phyloP scores from a whole-genome alignment of 1,140 invertebrate species.

The Temnothorax nylanderi region DNA sequence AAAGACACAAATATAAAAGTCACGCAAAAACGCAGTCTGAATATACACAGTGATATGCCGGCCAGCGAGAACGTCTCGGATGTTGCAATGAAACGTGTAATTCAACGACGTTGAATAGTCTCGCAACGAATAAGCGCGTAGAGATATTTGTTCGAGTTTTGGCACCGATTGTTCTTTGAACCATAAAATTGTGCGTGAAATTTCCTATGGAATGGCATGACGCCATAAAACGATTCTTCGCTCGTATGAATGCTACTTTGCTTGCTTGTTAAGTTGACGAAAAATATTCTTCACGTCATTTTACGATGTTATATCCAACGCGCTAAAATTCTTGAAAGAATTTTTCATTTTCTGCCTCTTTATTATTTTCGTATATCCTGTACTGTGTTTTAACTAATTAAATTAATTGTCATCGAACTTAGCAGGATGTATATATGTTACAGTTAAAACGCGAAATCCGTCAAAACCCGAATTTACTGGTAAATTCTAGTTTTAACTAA shows the following conservation, averaged over 20 bases:
- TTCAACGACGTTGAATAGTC: constrained; percentile 17
- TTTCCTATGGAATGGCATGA: neutral
- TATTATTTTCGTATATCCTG: neutral
- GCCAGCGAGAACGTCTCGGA: neutral
- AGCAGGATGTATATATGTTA: neutral
- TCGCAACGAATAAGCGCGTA: neutral
- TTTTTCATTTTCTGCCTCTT: neutral
- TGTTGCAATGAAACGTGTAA: constrained; percentile 17
- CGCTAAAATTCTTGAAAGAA: neutral
- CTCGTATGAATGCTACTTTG: neutral
- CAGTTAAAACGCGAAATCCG: no score
- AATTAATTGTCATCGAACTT: neutral
- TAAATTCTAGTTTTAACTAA: no score
- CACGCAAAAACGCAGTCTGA: neutral
- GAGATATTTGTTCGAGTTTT: constrained; percentile 11
- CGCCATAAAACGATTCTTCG: constrained; percentile 24
- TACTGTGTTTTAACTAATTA: neutral
- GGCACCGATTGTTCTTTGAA: constrained; percentile 7
- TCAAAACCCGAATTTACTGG: no score
- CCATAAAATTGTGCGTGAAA: neutral
- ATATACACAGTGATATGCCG: neutral
- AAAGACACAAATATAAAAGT: constrained; percentile 8
- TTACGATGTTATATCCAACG: neutral
- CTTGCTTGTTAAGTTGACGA: neutral
- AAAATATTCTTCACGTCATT: neutral